These are phyloP conservation scores for Nomada hirtipes DNA, from an alignment of 2,888 invertebrate species.

Conservation along the genomic window DNA sequence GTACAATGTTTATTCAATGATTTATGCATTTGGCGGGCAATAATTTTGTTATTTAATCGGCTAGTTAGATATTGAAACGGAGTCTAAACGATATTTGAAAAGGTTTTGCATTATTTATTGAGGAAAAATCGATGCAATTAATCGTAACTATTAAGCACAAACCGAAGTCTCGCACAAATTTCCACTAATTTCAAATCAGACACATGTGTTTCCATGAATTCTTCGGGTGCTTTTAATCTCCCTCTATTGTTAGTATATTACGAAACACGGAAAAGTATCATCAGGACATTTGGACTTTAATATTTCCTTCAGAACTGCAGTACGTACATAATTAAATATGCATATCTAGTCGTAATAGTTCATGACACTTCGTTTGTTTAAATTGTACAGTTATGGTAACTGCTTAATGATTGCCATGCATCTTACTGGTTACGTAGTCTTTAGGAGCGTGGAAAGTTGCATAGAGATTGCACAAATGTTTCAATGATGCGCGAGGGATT, in stretches of 20 bases:
- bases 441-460: not conserved
- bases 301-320: too few species aligned
- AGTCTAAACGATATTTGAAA: not conserved
- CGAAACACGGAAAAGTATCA: not conserved
- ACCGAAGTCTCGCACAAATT: not conserved
- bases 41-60: conserved; percentile 10
- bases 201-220: not conserved
- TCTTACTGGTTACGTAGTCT: not conserved
- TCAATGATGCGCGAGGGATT: not conserved
- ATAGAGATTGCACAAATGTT: not conserved
- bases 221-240: not conserved
- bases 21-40: not conserved
- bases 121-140: not conserved
- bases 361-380: too few species aligned
- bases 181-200: not conserved
- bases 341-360: too few species aligned
- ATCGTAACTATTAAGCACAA: not conserved
- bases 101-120: not conserved
- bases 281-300: too few species aligned
- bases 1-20: not conserved
- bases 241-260: not conserved
- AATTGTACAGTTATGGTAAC: not conserved
- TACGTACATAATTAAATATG: too few species aligned
- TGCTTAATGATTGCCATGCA: not conserved
- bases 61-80: conserved; percentile 23